Evolutionary conservation across 2,888 invertebrate genomes (phyloP), one percentile per base, ranked within the genome.

Genomic region (Ypsolopha scabrella): DNA sequence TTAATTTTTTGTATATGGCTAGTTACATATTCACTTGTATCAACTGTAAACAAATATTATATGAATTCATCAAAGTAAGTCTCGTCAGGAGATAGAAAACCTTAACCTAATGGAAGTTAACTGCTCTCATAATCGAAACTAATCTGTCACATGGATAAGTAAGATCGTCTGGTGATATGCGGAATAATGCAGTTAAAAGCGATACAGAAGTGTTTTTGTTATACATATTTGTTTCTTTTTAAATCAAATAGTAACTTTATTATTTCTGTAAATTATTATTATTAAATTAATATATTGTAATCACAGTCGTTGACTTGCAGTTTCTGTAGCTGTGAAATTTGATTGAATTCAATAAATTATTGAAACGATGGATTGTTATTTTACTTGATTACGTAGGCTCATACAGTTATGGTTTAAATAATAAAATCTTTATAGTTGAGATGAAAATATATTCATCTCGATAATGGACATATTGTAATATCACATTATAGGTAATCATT

Each of bases 401-500:
- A 24, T 24, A 4, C 24, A 24, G 24, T 4, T n/a, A n/a, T 2
- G 24, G 24, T 24, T 4, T 24, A 24, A 24, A 24, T 24, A 35
- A 36, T 36, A 35, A 13, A 47, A 24, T 43, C 24, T 43, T 14
- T 24, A 11, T 47, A 9, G n/a, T 47, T 6, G 6, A 11, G 10
- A 47, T 9, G 9, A 13, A n/a, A 47, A 47, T 47, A 13, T 47
- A 47, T 47, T 47, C 47, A 47, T 47, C 35, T 47, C 47, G 11
- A n/a, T 41, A 6, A 70, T 44, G 61, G 58, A 62, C 9, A 51
- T 48, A 51, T 24, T 61, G 68, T 63, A 70, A 65, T 76, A 77
- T 76, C 75, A 77, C 75, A 75, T 72, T 65, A 61, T 63, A 62
- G 64, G 63, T 65, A 60, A 57, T 64, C 62, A 64, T 55, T 62